Evolutionary conservation across 2,888 invertebrate genomes (phyloP), one percentile per base, ranked within the genome.

Genomic region (Apamea sordens): DNA sequence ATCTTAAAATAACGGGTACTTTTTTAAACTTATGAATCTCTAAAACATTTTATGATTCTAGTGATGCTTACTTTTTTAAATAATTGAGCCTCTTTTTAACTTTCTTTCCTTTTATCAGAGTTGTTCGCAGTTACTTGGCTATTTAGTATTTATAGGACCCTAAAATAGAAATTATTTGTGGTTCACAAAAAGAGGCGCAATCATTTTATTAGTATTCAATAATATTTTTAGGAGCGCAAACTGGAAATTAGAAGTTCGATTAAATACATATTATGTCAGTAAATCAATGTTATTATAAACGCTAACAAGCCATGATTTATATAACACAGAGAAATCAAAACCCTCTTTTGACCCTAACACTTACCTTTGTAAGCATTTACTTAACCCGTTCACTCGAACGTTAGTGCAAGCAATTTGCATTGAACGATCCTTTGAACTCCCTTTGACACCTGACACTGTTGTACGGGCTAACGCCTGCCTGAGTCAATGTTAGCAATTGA

Each of bases 351-450:
- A 41, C 50, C 18, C 11, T 47, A 18, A n/a, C n/a, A 15, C 36
- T 61, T 32, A 56, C 32, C 15, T 28, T 36, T 63, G 32, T 13
- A 65, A 68, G 59, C 44, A n/a, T 84, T 79, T 36, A 65, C 32
- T 50, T 59, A 50, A 80, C 70, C 28, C 21, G 56, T 83, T 74
- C 53, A 67, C 65, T 44, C 56, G 41, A 32, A 61, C 56, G 59
- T 63, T 47, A 82, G 77, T 88, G 86, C 86, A 84, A 77, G 75
- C 44, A 78, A 84, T 88, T 87, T 88, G 73, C 80, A 84, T 70
- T 76, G 41, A 86, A 76, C 75, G 69, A 67, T 73, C 76, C 69
- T 79, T 82, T 80, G 73, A 75, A 73, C 78, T 74, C 73, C 13
- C 47, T 61, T 32, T 76, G 72, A 56, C 59, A 75, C 67, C 73